phyloP scores from a whole-genome alignment of 2,888 invertebrate genomes.

The Harmothoe impar region DNA sequence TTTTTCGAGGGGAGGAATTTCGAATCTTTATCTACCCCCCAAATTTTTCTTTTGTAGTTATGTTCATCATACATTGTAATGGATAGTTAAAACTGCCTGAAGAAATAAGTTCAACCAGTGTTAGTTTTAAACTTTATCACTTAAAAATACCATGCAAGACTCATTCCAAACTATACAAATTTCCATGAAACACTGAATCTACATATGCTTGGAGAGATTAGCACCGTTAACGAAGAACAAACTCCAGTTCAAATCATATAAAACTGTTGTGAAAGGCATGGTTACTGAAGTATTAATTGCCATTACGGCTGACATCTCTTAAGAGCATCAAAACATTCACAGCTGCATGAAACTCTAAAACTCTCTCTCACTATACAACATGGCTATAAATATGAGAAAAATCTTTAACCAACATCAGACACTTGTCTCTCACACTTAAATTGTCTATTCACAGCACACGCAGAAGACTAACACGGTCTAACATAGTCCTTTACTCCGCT shows the following conservation, averaged over 20 bases:
- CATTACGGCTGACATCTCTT: not conserved
- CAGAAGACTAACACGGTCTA: not conserved
- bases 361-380: not conserved
- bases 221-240: constrained; percentile 13
- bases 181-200: constrained; percentile 5
- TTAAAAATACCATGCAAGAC: not conserved
- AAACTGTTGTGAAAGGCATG: not conserved
- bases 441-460: not conserved
- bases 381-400: not conserved
- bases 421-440: not conserved
- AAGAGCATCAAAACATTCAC: not conserved
- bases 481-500: not conserved
- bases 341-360: not conserved
- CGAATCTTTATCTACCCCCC: too few species aligned
- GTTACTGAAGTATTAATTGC: not conserved
- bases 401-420: constrained; percentile 2
- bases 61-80: too few species aligned
- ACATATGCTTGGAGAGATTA: not conserved
- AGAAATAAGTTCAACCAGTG: too few species aligned
- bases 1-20: too few species aligned
- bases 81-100: too few species aligned
- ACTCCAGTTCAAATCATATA: not conserved
- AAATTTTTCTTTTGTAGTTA: too few species aligned
- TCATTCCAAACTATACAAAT: not conserved
- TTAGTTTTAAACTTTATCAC: not conserved